Percentiles rank a stretch among this genome's conserved stretches.
Conservation (phyloP, 2,888 invertebrate genomes). For the Aporophyla nigra region DNA sequence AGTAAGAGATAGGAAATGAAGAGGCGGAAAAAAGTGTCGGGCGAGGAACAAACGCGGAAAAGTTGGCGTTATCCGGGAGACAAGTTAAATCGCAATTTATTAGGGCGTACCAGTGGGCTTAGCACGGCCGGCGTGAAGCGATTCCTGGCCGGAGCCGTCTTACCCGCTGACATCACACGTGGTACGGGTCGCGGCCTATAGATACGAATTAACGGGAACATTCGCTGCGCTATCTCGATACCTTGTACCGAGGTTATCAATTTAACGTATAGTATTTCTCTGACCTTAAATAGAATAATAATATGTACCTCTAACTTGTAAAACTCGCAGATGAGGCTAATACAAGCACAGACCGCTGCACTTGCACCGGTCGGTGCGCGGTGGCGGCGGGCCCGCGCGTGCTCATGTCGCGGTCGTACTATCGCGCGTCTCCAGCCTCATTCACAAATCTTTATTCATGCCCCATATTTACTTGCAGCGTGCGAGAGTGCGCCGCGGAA, state of each 20-base stretch:
- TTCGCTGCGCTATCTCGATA: background rate
- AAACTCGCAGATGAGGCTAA: slow-evolving; percentile 43
- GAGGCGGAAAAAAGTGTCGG: slow-evolving; percentile 91
- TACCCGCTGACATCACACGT: slow-evolving; percentile 17
- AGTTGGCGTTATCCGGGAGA: slow-evolving; percentile 91
- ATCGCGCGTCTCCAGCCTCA: slow-evolving; percentile 84
- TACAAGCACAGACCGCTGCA: slow-evolving; percentile 67
- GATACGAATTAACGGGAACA: slow-evolving; percentile 11
- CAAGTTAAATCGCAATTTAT: slow-evolving; percentile 91
- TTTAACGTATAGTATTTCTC: background rate
- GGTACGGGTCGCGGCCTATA: background rate
- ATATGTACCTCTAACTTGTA: slow-evolving; percentile 9
- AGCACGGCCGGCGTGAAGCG: slow-evolving; percentile 74
- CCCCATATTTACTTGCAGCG: slow-evolving; percentile 72
- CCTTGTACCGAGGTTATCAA: background rate
- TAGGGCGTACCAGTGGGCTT: slow-evolving; percentile 89
- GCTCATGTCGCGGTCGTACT: slow-evolving; percentile 84
- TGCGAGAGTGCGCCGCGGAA: slow-evolving; percentile 67
- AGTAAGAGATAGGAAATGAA: slow-evolving; percentile 91
- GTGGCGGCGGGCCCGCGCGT: slow-evolving; percentile 74
- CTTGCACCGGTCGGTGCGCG: slow-evolving; percentile 68
- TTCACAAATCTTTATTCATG: slow-evolving; percentile 82
- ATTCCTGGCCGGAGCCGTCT: slow-evolving; percentile 51
- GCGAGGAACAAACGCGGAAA: slow-evolving; percentile 90
- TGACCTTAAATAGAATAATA: slow-evolving; percentile 1